Conservation (phyloP, 2,113 vertebrate species). For the Sterna hirundo region DNA sequence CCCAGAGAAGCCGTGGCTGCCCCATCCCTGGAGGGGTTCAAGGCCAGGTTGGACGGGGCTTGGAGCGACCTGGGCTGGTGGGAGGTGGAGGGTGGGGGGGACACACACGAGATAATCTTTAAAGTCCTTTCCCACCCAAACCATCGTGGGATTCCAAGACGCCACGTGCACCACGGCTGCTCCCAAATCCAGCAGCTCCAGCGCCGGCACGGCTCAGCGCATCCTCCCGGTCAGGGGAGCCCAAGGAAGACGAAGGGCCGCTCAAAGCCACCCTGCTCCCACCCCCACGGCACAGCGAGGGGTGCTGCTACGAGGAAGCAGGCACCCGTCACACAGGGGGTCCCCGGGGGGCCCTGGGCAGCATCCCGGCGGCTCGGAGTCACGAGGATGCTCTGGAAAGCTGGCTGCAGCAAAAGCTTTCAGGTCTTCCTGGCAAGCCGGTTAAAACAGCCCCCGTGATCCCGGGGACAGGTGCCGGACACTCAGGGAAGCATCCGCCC, state of each 20-base stretch:
- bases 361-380: rapidly evolving
- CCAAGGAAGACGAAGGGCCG: background rate
- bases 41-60: background rate
- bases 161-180: rapidly evolving
- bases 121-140: background rate
- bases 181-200: background rate
- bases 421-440: rapidly evolving
- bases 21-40: background rate
- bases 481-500: background rate
- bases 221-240: background rate
- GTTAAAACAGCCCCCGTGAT: rapidly evolving
- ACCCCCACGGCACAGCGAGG: rapidly evolving
- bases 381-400: background rate
- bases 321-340: background rate
- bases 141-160: background rate
- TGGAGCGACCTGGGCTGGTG: background rate
- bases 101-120: background rate
- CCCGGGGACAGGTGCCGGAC: background rate
- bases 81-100: too few relatives aligned
- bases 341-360: background rate
- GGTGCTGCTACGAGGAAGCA: background rate
- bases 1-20: background rate
- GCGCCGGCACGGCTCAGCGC: rapidly evolving
- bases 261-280: too few relatives aligned
- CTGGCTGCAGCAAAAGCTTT: background rate